Evolutionary conservation across 2,797 vertebrate species (phyloP).

Genomic region (Amblyraja radiata): DNA sequence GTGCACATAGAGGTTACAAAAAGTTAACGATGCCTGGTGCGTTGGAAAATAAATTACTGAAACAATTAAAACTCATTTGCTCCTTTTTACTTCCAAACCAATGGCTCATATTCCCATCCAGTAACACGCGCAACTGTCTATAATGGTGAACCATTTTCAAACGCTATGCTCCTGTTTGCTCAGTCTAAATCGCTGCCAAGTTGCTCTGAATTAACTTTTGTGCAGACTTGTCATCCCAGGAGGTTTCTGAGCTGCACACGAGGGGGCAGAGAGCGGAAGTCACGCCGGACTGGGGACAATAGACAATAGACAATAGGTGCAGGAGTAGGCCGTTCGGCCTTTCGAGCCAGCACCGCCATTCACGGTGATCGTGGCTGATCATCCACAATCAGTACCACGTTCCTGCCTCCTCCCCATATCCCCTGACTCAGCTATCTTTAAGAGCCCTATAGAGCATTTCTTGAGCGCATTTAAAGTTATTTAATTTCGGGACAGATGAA

Average conservation of each 20-base stretch:
- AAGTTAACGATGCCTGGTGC: background rate
- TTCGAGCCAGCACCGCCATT: too few relatives aligned
- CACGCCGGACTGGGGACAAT: background rate
- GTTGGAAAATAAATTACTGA: constrained; percentile 16
- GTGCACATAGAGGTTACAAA: constrained; percentile 14
- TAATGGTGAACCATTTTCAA: background rate
- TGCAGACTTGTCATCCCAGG: constrained; percentile 18
- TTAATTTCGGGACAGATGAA: background rate
- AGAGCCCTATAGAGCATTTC: background rate
- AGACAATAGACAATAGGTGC: too few relatives aligned
- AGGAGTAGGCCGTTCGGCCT: too few relatives aligned
- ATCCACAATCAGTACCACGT: too few relatives aligned
- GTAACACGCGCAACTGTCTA: background rate
- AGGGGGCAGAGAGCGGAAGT: background rate
- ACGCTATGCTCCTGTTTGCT: background rate
- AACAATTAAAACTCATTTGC: constrained; percentile 15
- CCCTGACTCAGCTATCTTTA: too few relatives aligned
- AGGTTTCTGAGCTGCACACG: background rate
- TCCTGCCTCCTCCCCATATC: too few relatives aligned
- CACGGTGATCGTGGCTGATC: too few relatives aligned
- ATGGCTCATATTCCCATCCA: background rate
- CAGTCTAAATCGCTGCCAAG: background rate
- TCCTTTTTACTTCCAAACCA: background rate
- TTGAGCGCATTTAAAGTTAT: constrained; percentile 14
- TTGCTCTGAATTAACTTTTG: constrained; percentile 28